Base-by-base conservation (phyloP, 2,888 invertebrate species). In the Hemistola chrysoprasaria region DNA sequence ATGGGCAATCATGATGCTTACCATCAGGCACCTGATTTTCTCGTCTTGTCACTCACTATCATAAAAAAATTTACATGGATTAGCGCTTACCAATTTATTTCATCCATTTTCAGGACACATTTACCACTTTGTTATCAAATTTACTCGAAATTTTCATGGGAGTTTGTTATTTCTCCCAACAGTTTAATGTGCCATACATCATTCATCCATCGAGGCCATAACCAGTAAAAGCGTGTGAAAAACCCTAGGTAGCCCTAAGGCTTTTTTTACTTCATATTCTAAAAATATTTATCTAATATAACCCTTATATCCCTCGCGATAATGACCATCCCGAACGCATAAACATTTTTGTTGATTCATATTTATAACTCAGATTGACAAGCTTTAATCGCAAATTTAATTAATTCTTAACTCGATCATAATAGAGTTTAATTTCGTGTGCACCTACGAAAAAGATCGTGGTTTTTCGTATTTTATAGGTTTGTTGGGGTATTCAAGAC, bases 321-420 rank as follows among this genome's bases (percentile, higher is more conserved):
- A 62, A 55, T 44, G 42, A 22, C 44, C 29, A 40, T 36, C 30
- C 11, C 28, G 47, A 29, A 53, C 45, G 62, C 50, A 58, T 16
- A 43, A 48, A 45, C 43, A 57, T 53, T 31, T 54, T 59, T 56
- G 59, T 47, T 47, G 40, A 53, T 53, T 54, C 57, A 63, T 63
- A 62, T 67, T 65, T 63, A 66, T 60, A 57, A 56, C 55, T 34
- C 35, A 39, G 43, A 57, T 63, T 47, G 56, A 43, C 61, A 59
- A 55, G 11, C 23, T 30, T 57, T 10, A 24, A 24, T 0, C 0
- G 9, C 34, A 48, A 33, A n/a, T 1, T 11, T 40, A 31, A 20
- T 28, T 31, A 22, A 11, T n/a, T 31, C 8, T 26, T 55, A 49
- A 24, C 2, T 1, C 1, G 8, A 4, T 3, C 0, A 4, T 1